phyloP scores from a whole-genome alignment of 2,113 vertebrate genomes.

The Procavia capensis region DNA sequence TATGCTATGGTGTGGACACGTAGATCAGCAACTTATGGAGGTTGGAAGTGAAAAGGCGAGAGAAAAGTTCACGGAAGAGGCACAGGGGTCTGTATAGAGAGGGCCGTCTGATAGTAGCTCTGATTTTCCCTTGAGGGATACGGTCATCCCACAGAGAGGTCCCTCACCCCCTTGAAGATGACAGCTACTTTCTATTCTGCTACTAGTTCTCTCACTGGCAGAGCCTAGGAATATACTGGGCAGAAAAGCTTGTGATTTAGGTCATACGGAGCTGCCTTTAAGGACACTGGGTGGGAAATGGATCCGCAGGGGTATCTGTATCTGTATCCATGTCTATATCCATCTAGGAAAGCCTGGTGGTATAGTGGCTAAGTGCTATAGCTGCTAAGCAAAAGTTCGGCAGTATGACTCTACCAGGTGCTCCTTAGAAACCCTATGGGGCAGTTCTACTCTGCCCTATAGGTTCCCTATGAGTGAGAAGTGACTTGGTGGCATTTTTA shows the following conservation, averaged over 20 bases:
- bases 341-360: no score
- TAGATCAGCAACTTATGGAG: neutral
- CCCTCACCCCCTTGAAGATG: fast-evolving
- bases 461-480: no score
- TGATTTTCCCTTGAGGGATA: neutral
- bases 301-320: neutral
- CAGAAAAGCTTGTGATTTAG: neutral
- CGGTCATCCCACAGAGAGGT: no score
- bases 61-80: neutral
- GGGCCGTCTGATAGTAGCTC: fast-evolving
- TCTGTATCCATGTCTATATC: neutral
- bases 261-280: neutral
- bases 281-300: neutral
- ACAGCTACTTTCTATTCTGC: neutral
- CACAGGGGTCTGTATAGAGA: neutral
- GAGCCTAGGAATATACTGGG: neutral
- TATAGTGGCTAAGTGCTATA: no score
- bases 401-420: no score
- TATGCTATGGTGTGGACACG: neutral
- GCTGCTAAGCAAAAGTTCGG: no score
- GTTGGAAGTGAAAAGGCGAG: neutral
- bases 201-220: neutral
- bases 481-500: no score
- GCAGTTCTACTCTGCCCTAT: no score
- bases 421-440: no score